phyloP scores from a whole-genome alignment of 2,113 vertebrate genomes.

The Australoheros scitulus region DNA sequence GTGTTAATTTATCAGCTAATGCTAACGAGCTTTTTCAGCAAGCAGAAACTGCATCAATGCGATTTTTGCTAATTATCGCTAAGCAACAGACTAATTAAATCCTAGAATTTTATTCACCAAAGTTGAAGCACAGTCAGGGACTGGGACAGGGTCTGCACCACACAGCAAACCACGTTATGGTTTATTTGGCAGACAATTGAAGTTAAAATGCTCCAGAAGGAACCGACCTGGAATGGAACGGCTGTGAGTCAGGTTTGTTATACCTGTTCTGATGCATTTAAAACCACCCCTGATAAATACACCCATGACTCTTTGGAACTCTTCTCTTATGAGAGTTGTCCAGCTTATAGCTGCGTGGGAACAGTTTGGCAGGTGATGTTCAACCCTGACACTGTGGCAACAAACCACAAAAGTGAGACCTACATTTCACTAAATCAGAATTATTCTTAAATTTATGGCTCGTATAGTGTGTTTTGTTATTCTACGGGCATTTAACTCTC shows the following conservation, averaged over 20 bases:
- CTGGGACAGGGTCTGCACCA: background rate
- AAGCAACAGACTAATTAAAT: background rate
- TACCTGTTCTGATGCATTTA: background rate
- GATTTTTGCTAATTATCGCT: background rate
- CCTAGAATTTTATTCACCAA: accelerated
- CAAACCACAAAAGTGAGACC: background rate
- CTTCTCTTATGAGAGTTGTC: background rate
- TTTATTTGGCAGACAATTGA: background rate
- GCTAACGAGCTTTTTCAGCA: background rate
- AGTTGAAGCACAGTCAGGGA: background rate
- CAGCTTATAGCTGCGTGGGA: background rate
- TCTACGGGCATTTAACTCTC: background rate
- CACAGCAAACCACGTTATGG: background rate
- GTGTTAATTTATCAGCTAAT: background rate
- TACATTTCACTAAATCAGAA: background rate
- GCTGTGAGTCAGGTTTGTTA: background rate
- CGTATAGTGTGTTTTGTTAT: background rate
- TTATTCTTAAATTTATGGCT: background rate
- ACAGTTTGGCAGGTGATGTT: background rate
- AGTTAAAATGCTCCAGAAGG: background rate
- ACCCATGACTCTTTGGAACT: background rate
- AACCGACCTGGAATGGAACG: background rate
- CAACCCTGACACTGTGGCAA: background rate
- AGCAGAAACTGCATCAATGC: background rate
- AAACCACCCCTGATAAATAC: background rate